Conservation (phyloP, 2,888 invertebrate genomes). For the Laspeyria flexula region DNA sequence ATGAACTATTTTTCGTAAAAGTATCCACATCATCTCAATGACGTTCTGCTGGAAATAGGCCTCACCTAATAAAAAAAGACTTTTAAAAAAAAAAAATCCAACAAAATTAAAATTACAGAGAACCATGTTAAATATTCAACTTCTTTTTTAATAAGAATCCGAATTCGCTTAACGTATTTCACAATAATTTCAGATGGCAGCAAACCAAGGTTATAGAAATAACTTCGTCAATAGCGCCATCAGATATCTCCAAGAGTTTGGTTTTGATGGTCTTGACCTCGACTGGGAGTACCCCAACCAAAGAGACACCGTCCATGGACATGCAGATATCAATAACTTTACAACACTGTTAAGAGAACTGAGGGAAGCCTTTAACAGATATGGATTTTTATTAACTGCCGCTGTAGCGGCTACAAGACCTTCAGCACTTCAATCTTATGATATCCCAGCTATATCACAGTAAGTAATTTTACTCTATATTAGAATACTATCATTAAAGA, state of each 20-base stretch:
- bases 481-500: too few relatives aligned
- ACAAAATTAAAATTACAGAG: too few relatives aligned
- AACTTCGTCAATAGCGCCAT: conserved; percentile 86
- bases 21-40: too few relatives aligned
- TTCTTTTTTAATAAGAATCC: too few relatives aligned
- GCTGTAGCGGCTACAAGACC: conserved; percentile 85
- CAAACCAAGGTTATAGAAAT: conserved; percentile 66
- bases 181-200: conserved; percentile 68
- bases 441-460: conserved; percentile 85
- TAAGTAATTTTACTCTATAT: conserved; percentile 54
- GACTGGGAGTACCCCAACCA: conserved; percentile 91
- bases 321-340: conserved; percentile 81
- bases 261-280: conserved; percentile 90
- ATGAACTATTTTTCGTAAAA: too few relatives aligned
- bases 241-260: conserved; percentile 80
- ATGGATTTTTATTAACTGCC: conserved; percentile 84
- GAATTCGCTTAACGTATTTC: too few relatives aligned
- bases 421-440: conserved; percentile 84
- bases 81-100: too few relatives aligned
- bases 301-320: conserved; percentile 75
- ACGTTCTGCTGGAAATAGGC: too few relatives aligned
- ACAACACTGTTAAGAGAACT: conserved; percentile 84
- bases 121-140: too few relatives aligned
- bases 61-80: too few relatives aligned
- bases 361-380: conserved; percentile 78